Evolutionary conservation across 2,113 vertebrate species (phyloP), one percentile per base, ranked within the genome.

Genomic region (Hemiprocne comata): DNA sequence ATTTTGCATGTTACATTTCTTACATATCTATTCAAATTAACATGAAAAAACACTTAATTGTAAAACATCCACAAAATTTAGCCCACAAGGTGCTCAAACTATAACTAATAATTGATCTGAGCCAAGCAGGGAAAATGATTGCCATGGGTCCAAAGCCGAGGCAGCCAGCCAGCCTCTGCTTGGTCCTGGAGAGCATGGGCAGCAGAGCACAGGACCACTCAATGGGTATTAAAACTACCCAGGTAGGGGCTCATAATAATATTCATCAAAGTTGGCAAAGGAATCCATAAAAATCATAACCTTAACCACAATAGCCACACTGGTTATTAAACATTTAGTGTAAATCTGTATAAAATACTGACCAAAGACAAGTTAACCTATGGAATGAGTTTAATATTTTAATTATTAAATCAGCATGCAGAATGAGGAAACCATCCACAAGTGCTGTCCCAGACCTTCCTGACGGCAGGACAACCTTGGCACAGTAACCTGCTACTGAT

Each of bases 151-250:
- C 14, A 33, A 87, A 74, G 50, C 26, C 51, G 65, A 24, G 44
- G 23, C 15, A 48, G 65, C 10, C 55, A 54, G 74, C 11, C 44
- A 88, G 16, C 38, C 28, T 21, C 13, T 0, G 1, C 62, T 72
- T 2, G 4, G 57, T 36, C 20, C 65, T 31, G 34, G 53, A 84
- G 28, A 54, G 29, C 21, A 33, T 0, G 0, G 16, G 71, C 64
- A 80, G 17, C 33, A 77, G n/a, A 36, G 33, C 4, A 40, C 3
- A 57, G 36, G 31, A n/a, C 1, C 4, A 23, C 34, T 29, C 54
- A 25, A 9, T 10, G 21, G n/a, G 11, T 33, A 53, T 1, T 20
- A 60, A 53, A 77, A 53, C 20, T 8, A 67, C 3, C 13, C 75
- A 57, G 34, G 50, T 6, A 51, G 33, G 29, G 29, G 4, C 34